Base-by-base conservation (phyloP, 2,888 invertebrate species). In the Nipponacmea schrenckii region DNA sequence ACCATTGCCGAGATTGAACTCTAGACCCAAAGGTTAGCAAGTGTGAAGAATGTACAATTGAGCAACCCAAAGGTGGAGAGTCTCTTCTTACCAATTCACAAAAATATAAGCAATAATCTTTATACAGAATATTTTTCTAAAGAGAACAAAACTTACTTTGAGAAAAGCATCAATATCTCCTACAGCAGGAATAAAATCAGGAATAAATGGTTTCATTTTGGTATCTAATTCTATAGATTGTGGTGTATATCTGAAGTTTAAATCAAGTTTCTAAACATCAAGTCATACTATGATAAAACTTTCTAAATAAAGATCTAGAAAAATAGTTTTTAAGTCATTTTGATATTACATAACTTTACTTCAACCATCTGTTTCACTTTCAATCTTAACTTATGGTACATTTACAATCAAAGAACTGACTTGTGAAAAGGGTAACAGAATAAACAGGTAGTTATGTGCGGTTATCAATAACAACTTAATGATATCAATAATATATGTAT, bases 101-200 rank as follows among this genome's bases (percentile, higher is more conserved):
- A n/a, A n/a, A n/a, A n/a, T n/a, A n/a, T n/a, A n/a, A n/a, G n/a
- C n/a, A n/a, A n/a, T n/a, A n/a, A n/a, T n/a, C 31, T 31, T 5
- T 31, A 31, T 5, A 31, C 5, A 31, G 31, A 31, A 31, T 31
- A 31, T 3, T 3, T 31, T 31, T 31, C 31, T 31, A 31, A 31
- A 31, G 31, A 31, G 31, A 62, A 31, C 67, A 17, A 45, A 24
- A 66, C 72, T 73, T 71, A 97, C 94, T 91, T 98, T 99, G 62
- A 99, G 92, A 90, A 99, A 98, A 3, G 97, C 97, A 90, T 99
- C 99, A 80, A 98, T 97, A 89, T 99, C 98, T 0, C 99, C 99
- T 65, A 99, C 97, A 0, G 97, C 96, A 12, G 99, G 98, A 81
- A 98, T 94, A 90, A 94, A 98, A 85, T 99, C 98, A 0, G 98